Base-by-base conservation (phyloP, 1,140 invertebrate species). In the Nephila pilipes region DNA sequence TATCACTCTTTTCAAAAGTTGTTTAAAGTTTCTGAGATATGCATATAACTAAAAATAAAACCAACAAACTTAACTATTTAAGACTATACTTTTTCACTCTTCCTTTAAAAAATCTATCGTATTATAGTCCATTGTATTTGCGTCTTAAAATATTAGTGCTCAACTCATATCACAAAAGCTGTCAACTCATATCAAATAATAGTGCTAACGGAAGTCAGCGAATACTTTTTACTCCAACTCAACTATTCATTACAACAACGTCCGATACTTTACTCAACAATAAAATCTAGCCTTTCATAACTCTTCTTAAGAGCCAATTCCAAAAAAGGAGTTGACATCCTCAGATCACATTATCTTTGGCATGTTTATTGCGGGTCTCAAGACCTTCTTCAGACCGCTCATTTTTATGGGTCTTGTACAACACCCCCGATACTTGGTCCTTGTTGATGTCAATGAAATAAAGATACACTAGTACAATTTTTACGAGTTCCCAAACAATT, bases 401-500 rank as follows among this genome's bases (percentile, higher is more conserved):
- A 32, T 32, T 36, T 75, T 75, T 75, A 75, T 75, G 69, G 69
- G 14, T 29, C 25, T 75, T 75, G 18, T 75, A 75, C 25, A 18
- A 75, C 69, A 75, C 69, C 69, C 25, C 69, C 32, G 32, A 75
- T 25, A 36, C 18, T 12, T 16, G 29, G 25, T 20, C 29, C 16
- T 5, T 75, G 69, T 75, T 32, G 29, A 18, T 0, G 10, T 18
- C 25, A 29, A 25, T 18, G 29, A 32, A 75, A 32, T 36, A 29
- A 75, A 18, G 69, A 29, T 32, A 75, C 65, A 75, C 25, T 36
- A 75, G 2, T 29, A 16, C 22, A 38, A 55, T 25, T 83, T 80
- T 83, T 83, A 83, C 80, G 80, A 83, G 38, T 38, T n/a, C 5
- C 29, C 5, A 54, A 54, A 83, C 22, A 46, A 54, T 83, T 54